Percentiles rank a stretch among this genome's conserved stretches.
Conservation (phyloP, 2,888 invertebrate species). For the Alloplasta piceator region DNA sequence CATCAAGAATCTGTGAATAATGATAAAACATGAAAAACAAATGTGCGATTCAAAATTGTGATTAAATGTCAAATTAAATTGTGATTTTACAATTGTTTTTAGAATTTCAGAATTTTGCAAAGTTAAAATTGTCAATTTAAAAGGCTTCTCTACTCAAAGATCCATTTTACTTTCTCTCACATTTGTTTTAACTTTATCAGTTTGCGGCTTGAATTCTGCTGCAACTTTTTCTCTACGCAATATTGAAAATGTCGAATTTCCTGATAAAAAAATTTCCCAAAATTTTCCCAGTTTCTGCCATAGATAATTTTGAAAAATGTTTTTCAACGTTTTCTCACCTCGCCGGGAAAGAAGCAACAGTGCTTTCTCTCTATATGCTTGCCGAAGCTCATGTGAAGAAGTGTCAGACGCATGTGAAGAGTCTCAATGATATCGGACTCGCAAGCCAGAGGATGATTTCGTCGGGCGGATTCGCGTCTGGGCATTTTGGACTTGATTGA, state of each 20-base stretch:
- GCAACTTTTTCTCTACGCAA: too few species aligned
- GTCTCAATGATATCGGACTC: slow-evolving; percentile 97
- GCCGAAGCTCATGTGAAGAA: slow-evolving; percentile 97
- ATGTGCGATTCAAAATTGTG: slow-evolving; percentile 7
- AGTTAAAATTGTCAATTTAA: too few species aligned
- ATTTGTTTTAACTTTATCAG: too few species aligned
- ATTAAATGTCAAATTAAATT: slow-evolving; percentile 16
- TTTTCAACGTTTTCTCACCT: slow-evolving; percentile 85
- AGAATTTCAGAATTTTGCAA: too few species aligned
- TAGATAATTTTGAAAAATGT: too few species aligned
- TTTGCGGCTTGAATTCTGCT: too few species aligned
- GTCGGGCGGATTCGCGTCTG: slow-evolving; percentile 93
- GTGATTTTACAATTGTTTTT: too few species aligned
- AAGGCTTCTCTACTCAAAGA: too few species aligned
- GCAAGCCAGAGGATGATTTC: slow-evolving; percentile 95
- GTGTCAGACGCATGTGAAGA: slow-evolving; percentile 94
- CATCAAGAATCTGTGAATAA: slow-evolving; percentile 91
- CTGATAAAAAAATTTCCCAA: too few species aligned
- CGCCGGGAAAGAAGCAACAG: slow-evolving; percentile 97
- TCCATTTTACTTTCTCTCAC: too few species aligned
- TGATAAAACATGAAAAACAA: slow-evolving; percentile 28
- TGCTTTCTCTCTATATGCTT: slow-evolving; percentile 97
- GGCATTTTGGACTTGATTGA: slow-evolving; percentile 96
- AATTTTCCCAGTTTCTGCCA: too few species aligned
- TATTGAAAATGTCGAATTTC: too few species aligned